Conservation (phyloP, 2,888 invertebrate species). For the Spatulosminthurus flaviceps region DNA sequence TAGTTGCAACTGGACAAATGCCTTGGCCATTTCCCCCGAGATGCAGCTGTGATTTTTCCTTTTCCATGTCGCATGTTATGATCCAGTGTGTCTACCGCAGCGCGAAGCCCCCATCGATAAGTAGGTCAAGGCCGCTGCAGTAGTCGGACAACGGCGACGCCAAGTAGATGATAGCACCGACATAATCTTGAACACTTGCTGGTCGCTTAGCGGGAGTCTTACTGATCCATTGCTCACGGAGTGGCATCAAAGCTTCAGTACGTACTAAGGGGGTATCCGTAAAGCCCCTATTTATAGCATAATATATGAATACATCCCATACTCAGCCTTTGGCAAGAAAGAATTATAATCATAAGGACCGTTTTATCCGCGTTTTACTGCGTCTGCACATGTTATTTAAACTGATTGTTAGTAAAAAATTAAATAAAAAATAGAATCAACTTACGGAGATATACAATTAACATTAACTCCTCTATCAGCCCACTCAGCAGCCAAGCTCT, state of each 20-base stretch:
- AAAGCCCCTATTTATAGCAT: constrained; percentile 54
- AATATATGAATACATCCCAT: too few relatives aligned
- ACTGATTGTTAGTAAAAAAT: background rate
- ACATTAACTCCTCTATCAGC: constrained; percentile 60
- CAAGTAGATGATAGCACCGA: constrained; percentile 60
- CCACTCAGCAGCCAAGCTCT: constrained; percentile 60
- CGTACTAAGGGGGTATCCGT: constrained; percentile 61
- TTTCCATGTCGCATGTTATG: too few relatives aligned
- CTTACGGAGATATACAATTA: constrained; percentile 63
- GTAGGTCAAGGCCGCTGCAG: constrained; percentile 60
- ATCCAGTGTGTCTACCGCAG: constrained; percentile 52
- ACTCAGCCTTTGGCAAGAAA: too few relatives aligned
- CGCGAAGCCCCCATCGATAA: constrained; percentile 61
- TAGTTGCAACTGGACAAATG: too few relatives aligned
- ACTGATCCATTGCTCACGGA: constrained; percentile 57
- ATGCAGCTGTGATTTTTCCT: too few relatives aligned
- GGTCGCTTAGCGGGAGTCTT: constrained; percentile 61
- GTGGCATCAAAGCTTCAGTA: constrained; percentile 56
- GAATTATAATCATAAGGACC: too few relatives aligned
- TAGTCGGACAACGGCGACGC: constrained; percentile 59
- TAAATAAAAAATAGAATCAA: constrained; percentile 12
- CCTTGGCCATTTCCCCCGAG: too few relatives aligned
- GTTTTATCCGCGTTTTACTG: too few relatives aligned
- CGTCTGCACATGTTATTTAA: too few relatives aligned
- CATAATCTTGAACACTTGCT: constrained; percentile 59